Base-by-base conservation (phyloP, 2,888 invertebrate genomes). In the Hypselothyrea guttata region DNA sequence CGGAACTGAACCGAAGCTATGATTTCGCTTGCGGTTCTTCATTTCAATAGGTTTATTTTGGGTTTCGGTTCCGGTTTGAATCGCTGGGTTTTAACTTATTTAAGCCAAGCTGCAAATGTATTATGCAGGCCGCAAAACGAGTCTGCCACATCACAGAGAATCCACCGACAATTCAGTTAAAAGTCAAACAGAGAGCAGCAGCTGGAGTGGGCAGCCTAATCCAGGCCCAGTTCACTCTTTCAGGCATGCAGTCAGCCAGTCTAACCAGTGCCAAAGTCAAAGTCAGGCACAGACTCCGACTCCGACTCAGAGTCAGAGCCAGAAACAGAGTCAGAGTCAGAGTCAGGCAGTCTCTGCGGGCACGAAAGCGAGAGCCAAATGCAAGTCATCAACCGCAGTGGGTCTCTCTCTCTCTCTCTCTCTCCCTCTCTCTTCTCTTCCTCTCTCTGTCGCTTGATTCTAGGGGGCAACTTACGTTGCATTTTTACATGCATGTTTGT, bases 191-290 rank as follows among this genome's bases (percentile, higher is more conserved):
- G 16, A 12, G 12, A 12, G 27, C 12, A 44, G n/a, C 7, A 1
- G 30, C 1, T 22, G 22, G 22, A 22, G 22, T 2, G 22, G 55
- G 31, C 15, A 61, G 48, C 49, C 54, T 72, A 74, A 72, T 57
- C 54, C 63, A 72, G 54, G 1, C 46, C 62, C 52, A 46, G 57
- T 47, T 58, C 54, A 45, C 56, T 13, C 49, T 70, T 53, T 54
- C 52, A 77, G 59, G 45, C 58, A 33, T 7, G 28, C 48, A 65
- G 64, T 31, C 67, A 75, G 69, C 73, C 66, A 84, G 84, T 84
- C 84, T 84, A 84, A 84, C 84, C 84, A 84, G 82, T 82, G 73
- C 68, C 77, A 84, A 84, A 84, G 84, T 84, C 77, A 84, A 77
- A 78, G 77, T 78, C 37, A 38, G 38, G 13, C 47, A 64, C 77